A percentile compares a stretch with the other conserved stretches of the same genome.
phyloP scores from a whole-genome alignment of 2,888 invertebrate genomes.

The Antitype chi region DNA sequence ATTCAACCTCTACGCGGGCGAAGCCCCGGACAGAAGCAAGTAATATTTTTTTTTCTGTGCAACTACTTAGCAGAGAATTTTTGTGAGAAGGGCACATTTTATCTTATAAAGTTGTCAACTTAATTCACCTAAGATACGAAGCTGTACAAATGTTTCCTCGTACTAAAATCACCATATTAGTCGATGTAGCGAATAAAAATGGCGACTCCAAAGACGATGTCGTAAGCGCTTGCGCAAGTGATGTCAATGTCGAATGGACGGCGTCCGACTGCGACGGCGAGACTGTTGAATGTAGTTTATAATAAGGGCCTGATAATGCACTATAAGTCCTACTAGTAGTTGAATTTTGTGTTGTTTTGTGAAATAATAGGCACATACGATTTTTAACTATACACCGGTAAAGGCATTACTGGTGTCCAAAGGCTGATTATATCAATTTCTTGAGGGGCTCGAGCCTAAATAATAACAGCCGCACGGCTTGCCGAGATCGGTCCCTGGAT shows the following conservation, averaged over 20 bases:
- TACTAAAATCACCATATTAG: constrained; percentile 43
- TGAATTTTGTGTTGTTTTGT: background rate
- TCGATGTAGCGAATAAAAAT: constrained; percentile 45
- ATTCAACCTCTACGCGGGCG: background rate
- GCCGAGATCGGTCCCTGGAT: no score
- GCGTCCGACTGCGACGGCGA: constrained; percentile 15
- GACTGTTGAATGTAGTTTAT: background rate
- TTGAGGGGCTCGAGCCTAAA: no score
- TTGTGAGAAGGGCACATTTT: background rate
- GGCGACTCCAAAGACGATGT: constrained; percentile 38
- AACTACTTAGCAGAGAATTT: background rate
- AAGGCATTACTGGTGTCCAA: background rate
- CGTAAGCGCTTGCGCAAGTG: constrained; percentile 55
- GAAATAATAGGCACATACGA: background rate
- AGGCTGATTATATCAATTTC: background rate
- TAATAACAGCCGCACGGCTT: no score
- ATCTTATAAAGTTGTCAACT: background rate
- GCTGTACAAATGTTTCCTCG: constrained; percentile 1
- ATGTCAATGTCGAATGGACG: constrained; percentile 43
- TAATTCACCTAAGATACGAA: background rate
- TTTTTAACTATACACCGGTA: background rate
- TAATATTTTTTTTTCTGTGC: background rate
- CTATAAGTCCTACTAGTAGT: background rate
- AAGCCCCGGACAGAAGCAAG: background rate
- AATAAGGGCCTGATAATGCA: background rate